Evolutionary conservation across 2,888 invertebrate species (phyloP).

Genomic region (Meteorus colon): DNA sequence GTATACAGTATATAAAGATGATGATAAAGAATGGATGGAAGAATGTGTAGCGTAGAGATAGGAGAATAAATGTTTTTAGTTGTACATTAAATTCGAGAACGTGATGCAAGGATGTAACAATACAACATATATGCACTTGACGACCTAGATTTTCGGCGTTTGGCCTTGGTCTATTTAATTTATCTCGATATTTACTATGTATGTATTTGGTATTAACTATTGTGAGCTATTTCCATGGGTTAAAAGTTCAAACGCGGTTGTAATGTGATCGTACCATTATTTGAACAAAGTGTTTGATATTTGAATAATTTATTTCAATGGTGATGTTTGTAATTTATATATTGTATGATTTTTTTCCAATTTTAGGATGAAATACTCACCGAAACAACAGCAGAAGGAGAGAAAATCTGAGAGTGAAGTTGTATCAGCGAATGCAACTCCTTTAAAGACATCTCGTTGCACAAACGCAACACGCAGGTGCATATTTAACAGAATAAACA

Average conservation of each 20-base stretch:
- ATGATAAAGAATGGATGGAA: neutral
- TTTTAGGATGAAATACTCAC: constrained; percentile 70
- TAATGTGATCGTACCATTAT: no score
- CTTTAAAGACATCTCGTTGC: constrained; percentile 55
- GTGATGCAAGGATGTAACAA: neutral
- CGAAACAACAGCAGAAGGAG: constrained; percentile 69
- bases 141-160: neutral
- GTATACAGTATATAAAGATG: neutral
- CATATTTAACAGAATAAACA: constrained; percentile 19
- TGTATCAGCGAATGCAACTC: constrained; percentile 63
- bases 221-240: neutral
- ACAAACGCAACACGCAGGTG: constrained; percentile 30
- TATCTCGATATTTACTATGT: neutral
- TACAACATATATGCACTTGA: neutral
- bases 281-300: neutral
- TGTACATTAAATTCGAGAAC: neutral
- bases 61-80: neutral
- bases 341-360: neutral
- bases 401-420: constrained; percentile 70
- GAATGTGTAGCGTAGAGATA: neutral
- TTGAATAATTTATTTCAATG: neutral
- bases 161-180: constrained; percentile 19
- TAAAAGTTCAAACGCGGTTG: neutral
- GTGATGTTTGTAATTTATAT: neutral
- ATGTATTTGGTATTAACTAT: neutral